Evolutionary conservation across 2,888 invertebrate species (phyloP).

Genomic region (Anthrax anthrax): DNA sequence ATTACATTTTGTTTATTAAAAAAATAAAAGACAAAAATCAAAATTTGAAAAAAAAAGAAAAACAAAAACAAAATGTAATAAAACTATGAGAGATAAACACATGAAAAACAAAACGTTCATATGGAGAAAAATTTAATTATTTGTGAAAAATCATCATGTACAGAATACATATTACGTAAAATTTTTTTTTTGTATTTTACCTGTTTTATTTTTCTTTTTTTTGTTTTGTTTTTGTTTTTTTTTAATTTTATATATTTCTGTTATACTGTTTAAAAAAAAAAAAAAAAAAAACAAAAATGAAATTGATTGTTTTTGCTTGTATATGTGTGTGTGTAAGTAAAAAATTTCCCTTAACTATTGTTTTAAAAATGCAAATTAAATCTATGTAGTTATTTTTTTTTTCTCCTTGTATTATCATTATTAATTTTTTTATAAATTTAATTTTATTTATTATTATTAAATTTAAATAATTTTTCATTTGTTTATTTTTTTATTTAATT

Average conservation of each 20-base stretch:
- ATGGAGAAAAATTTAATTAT: too few relatives aligned
- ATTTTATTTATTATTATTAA: not conserved
- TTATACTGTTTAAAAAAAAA: not conserved
- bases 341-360: slow-evolving; percentile 4
- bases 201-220: too few relatives aligned
- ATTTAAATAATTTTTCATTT: not conserved
- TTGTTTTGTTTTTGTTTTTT: too few relatives aligned
- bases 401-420: not conserved
- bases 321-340: slow-evolving; percentile 2
- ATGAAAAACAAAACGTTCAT: too few relatives aligned
- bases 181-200: too few relatives aligned
- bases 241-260: not conserved
- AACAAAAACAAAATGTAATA: too few relatives aligned
- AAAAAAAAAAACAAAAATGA: not conserved
- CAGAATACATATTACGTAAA: not conserved
- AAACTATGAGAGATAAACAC: too few relatives aligned
- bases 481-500: not conserved
- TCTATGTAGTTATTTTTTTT: not conserved
- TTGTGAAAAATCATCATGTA: too few relatives aligned
- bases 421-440: not conserved
- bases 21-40: too few relatives aligned
- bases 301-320: too few relatives aligned
- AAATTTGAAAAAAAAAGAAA: too few relatives aligned
- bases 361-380: not conserved
- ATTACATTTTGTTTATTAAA: too few relatives aligned